A percentile compares a stretch with the other conserved stretches of the same genome.
Evolutionary conservation across 2,797 vertebrate species (phyloP).

Genomic region (Sebastiscus tertius): DNA sequence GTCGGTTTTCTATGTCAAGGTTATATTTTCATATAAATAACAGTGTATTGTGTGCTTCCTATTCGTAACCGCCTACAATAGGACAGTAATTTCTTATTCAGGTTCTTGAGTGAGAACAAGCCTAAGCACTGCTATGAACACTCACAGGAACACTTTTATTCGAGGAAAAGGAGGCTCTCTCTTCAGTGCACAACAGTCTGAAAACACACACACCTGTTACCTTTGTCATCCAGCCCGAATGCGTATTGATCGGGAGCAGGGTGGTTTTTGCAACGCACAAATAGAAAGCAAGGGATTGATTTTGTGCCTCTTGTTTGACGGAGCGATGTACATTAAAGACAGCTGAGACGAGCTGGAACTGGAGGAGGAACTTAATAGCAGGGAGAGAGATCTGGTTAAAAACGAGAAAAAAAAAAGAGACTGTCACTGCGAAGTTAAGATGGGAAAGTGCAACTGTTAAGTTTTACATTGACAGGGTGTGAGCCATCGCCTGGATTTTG

Average conservation of each 20-base stretch:
- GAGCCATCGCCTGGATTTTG: neutral
- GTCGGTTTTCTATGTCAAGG: neutral
- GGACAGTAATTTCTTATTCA: neutral
- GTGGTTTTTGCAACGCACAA: conserved; percentile 47
- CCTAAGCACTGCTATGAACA: neutral
- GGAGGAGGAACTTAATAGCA: conserved; percentile 32
- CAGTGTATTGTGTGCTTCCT: neutral
- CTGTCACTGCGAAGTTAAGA: neutral
- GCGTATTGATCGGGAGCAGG: conserved; percentile 57
- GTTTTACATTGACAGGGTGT: neutral
- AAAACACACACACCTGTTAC: conserved; percentile 44
- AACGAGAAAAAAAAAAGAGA: neutral
- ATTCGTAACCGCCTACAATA: neutral
- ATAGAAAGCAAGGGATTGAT: conserved; percentile 72
- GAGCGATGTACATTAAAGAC: conserved; percentile 63
- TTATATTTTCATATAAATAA: neutral
- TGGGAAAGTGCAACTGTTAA: neutral
- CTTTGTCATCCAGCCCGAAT: conserved; percentile 56
- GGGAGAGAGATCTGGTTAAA: conserved; percentile 3
- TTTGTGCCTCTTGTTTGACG: conserved; percentile 65
- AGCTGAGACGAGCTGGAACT: conserved; percentile 50
- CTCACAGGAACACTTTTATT: neutral
- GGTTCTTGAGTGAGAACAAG: neutral
- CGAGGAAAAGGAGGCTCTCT: conserved; percentile 19
- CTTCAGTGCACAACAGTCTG: neutral